These are phyloP conservation scores for Agriopis leucophaearia DNA, from an alignment of 2,888 invertebrate genomes.

Conservation along the genomic window DNA sequence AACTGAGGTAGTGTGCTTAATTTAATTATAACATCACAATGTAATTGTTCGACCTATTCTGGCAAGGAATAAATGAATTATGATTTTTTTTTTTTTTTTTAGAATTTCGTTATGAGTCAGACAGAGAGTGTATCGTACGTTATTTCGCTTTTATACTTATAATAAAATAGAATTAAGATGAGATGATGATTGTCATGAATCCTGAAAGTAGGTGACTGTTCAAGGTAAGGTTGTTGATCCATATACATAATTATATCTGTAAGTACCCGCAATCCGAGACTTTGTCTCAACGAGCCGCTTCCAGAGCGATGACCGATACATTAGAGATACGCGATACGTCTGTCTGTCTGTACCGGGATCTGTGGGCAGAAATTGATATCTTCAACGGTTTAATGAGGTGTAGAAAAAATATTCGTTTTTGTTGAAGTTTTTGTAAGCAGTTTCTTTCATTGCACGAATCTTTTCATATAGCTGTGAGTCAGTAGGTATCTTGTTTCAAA, in stretches of 20 bases:
- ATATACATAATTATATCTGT: neutral
- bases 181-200: neutral
- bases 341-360: conserved; percentile 24
- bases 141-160: too few species aligned
- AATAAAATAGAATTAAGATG: too few species aligned
- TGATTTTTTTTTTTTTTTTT: too few species aligned
- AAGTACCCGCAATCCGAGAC: neutral
- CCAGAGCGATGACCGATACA: conserved; percentile 37
- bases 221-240: neutral
- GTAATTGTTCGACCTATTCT: too few species aligned
- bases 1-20: too few species aligned
- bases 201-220: neutral
- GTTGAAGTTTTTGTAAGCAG: conserved; percentile 1
- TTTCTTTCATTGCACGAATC: neutral
- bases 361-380: conserved; percentile 15
- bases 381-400: conserved; percentile 5
- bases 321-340: conserved; percentile 32
- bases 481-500: too few species aligned
- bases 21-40: too few species aligned
- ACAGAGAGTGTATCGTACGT: too few species aligned
- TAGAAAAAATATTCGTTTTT: conserved; percentile 3
- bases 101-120: too few species aligned
- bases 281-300: conserved; percentile 14
- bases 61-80: too few species aligned
- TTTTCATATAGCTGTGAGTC: too few species aligned